Conservation (phyloP, 2,797 vertebrate genomes). For the Anas bernieri region DNA sequence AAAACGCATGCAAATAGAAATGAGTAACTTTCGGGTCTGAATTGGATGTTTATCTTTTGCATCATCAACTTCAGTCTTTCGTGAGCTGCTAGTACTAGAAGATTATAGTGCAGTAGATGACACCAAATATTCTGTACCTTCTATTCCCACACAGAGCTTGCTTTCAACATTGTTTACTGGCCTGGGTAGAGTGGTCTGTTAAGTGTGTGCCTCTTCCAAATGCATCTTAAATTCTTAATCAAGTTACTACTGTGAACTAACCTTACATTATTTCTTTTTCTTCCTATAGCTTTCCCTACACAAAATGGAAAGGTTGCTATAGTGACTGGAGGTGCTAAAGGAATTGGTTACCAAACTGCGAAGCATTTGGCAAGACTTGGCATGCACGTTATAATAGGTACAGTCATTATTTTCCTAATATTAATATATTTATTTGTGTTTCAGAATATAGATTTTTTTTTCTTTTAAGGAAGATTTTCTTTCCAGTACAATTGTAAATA, state of each 20-base stretch:
- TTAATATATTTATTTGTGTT: not conserved
- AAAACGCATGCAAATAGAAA: not conserved
- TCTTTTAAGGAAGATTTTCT: not conserved
- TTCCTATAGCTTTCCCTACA: conserved; percentile 81
- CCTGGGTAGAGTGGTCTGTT: not conserved
- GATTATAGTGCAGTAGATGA: not conserved
- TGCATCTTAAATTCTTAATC: not conserved
- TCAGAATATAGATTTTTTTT: not conserved
- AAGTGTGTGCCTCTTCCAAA: not conserved
- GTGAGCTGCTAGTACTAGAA: not conserved
- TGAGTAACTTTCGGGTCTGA: not conserved
- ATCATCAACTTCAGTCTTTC: not conserved
- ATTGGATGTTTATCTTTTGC: not conserved
- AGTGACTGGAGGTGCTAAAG: conserved; percentile 91
- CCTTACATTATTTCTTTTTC: conserved; percentile 47
- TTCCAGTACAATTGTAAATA: not conserved
- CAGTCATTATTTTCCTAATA: not conserved
- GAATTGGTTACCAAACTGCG: conserved; percentile 90
- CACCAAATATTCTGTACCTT: not conserved
- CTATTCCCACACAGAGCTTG: not conserved
- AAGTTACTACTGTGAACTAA: not conserved
- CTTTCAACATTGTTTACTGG: not conserved
- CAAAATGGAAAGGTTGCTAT: conserved; percentile 91
- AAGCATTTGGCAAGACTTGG: conserved; percentile 87
- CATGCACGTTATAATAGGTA: conserved; percentile 94